Evolutionary conservation across 2,113 vertebrate genomes (phyloP).

Genomic region (Oncorhynchus kisutch): DNA sequence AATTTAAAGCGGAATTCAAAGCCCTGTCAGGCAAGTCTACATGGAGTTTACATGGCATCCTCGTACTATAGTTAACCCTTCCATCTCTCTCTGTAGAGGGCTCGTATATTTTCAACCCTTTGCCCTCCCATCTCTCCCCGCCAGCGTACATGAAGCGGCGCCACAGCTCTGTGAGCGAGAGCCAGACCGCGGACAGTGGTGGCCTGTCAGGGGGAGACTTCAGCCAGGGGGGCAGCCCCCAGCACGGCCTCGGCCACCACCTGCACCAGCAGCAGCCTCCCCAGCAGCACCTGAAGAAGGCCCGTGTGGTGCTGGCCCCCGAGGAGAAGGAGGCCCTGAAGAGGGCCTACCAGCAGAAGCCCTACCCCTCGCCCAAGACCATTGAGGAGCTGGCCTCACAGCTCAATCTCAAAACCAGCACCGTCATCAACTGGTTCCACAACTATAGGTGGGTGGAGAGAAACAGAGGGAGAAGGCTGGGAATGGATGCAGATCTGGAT

Average conservation of each 20-base stretch:
- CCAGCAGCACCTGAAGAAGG: conserved; percentile 86
- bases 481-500: background rate
- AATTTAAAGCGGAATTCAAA: no score
- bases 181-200: conserved; percentile 76
- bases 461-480: background rate
- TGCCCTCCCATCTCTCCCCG: background rate
- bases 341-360: conserved; percentile 91
- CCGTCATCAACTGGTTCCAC: conserved; percentile 99
- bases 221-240: conserved; percentile 83
- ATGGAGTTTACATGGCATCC: no score
- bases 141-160: conserved; percentile 88
- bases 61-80: background rate
- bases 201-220: conserved; percentile 73
- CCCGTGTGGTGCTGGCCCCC: conserved; percentile 91
- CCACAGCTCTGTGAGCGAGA: conserved; percentile 86
- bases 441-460: conserved; percentile 90
- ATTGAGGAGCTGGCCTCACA: conserved; percentile 97
- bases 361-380: conserved; percentile 96
- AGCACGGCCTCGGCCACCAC: conserved; percentile 71
- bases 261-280: conserved; percentile 83
- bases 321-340: conserved; percentile 96
- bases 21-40: no score
- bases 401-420: conserved; percentile 98
- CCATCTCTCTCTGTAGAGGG: background rate
- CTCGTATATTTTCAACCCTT: background rate